Conservation (phyloP, 2,797 vertebrate species). For the Takifugu rubripes region DNA sequence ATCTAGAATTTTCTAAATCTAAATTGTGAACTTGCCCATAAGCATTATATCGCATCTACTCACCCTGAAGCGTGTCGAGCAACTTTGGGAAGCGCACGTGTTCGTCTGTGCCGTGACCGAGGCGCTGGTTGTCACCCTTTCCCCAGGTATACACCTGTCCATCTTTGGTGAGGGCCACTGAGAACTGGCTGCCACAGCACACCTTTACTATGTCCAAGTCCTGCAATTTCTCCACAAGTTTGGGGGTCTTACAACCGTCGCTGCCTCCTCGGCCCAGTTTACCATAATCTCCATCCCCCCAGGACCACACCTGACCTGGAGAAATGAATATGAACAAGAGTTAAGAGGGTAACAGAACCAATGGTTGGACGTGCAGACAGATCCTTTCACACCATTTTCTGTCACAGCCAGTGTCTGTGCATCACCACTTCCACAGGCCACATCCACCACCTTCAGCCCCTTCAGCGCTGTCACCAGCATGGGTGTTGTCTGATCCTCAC, state of each 20-base stretch:
- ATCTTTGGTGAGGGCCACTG: constrained; percentile 92
- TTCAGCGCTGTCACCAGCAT: constrained; percentile 92
- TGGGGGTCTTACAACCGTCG: constrained; percentile 96
- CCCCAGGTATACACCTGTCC: constrained; percentile 98
- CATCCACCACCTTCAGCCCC: constrained; percentile 92
- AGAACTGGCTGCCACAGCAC: constrained; percentile 96
- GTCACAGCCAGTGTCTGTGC: constrained; percentile 97
- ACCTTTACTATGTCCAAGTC: constrained; percentile 93
- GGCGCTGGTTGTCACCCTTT: constrained; percentile 96
- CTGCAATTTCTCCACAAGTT: constrained; percentile 94
- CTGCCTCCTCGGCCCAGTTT: constrained; percentile 96
- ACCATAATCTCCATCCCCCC: constrained; percentile 98
- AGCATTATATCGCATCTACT: constrained; percentile 23
- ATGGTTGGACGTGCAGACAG: neutral
- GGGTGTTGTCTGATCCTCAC: constrained; percentile 94
- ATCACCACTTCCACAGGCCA: constrained; percentile 94
- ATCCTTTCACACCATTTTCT: constrained; percentile 84
- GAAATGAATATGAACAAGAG: neutral
- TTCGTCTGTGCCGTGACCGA: constrained; percentile 95
- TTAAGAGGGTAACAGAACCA: neutral
- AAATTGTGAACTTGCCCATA: too few relatives aligned
- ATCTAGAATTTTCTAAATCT: too few relatives aligned
- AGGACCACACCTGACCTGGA: constrained; percentile 97
- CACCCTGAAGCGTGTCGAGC: constrained; percentile 91
- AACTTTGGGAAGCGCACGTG: constrained; percentile 97